Evolutionary conservation across 2,113 vertebrate genomes (phyloP), one percentile per base, ranked within the genome.

Genomic region (Seriola rivoliana): DNA sequence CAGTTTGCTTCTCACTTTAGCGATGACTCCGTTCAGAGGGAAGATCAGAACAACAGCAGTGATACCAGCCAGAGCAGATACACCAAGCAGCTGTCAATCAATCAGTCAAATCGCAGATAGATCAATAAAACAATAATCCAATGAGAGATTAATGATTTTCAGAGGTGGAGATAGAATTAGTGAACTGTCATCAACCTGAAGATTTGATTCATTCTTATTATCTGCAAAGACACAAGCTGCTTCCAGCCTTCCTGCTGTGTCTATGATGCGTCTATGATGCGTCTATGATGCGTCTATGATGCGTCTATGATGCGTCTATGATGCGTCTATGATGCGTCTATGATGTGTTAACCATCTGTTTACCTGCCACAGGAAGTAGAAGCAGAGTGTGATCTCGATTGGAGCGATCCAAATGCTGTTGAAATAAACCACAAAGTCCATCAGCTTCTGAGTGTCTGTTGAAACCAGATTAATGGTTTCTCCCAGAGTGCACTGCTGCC

Each of bases 301-400:
- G 38, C 57, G 40, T 42, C 7, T 11, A 8, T 42, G 10, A 42
- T 42, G 38, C 57, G 40, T 42, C 7, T 11, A 8, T 42, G 10
- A 42, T 42, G 38, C 57, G n/a, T 59, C 3, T 17, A 42, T 25
- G 34, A 42, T 42, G 8, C n/a, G 29, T 54, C 2, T 4, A 42
- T 71, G 29, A 40, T 19, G 44, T 14, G 11, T 8, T 50, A 6
- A 50, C 1, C 17, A 71, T 88, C 97, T 62, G 2, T 50, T 44
- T 88, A 97, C 97, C 96, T 97, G 95, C 96, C 97, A 98, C 68
- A 98, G 93, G 84, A 97, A 97, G 91, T 95, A 89, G 68, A 98
- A 97, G 71, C 97, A 98, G 78, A 97, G 77, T 2, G 88, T 6
- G 13, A 97, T 96, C 88, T 97, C 95, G 21, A 97, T 34, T 1